A percentile compares a stretch with the other conserved stretches of the same genome.
These are phyloP conservation scores for Smutsia temminckii DNA, from an alignment of 2,797 vertebrate genomes.

Conservation along the genomic window DNA sequence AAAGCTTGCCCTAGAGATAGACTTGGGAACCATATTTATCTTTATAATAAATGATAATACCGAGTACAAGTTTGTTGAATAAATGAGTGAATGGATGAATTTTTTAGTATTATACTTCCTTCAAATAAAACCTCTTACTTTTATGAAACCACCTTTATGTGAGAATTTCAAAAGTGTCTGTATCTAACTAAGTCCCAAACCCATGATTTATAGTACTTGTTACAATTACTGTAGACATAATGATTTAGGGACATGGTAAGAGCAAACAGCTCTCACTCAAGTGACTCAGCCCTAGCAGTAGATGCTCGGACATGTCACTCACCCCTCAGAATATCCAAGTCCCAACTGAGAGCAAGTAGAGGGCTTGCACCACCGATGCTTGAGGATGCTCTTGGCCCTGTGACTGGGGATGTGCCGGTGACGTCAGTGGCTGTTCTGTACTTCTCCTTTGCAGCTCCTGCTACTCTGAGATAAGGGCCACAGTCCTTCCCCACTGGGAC, in stretches of 20 bases:
- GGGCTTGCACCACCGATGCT: background rate
- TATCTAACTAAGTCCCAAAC: background rate
- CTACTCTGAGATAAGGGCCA: conserved; percentile 46
- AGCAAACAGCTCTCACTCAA: background rate
- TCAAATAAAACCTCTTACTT: background rate
- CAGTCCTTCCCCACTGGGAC: conserved; percentile 30
- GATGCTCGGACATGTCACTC: background rate
- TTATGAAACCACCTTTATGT: background rate
- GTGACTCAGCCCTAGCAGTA: background rate
- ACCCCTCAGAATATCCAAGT: too few species aligned
- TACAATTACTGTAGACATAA: background rate
- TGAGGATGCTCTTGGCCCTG: background rate
- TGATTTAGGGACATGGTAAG: background rate
- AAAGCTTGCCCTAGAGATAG: background rate
- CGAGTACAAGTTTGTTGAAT: background rate
- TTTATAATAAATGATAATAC: background rate
- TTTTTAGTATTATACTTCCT: background rate
- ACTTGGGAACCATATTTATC: background rate
- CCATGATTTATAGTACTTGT: background rate
- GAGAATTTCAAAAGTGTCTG: background rate
- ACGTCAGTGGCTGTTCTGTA: rapidly evolving
- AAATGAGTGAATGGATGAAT: background rate
- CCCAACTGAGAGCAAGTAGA: background rate
- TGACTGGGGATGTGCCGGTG: background rate
- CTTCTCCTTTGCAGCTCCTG: background rate